phyloP scores from a whole-genome alignment of 2,888 invertebrate genomes.

The Meteorus cinctellus region DNA sequence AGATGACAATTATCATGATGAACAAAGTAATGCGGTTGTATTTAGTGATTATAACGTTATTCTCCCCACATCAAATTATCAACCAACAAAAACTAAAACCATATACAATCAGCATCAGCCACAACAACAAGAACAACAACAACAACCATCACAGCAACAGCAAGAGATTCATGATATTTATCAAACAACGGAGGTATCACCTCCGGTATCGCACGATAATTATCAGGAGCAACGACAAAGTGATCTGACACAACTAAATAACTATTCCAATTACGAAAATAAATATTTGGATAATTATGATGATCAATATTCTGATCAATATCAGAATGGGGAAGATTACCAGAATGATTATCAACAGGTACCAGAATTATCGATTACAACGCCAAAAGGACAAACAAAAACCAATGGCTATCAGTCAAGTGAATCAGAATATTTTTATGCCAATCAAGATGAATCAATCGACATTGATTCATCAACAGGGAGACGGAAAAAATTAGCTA shows the following conservation, averaged over 20 bases:
- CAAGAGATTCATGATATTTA: constrained; percentile 60
- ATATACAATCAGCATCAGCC: constrained; percentile 52
- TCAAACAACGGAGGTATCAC: constrained; percentile 38
- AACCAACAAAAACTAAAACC: constrained; percentile 57
- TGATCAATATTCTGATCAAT: constrained; percentile 57
- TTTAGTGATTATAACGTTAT: constrained; percentile 51
- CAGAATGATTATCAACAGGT: constrained; percentile 64
- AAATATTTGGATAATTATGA: constrained; percentile 60
- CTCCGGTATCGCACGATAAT: constrained; percentile 46
- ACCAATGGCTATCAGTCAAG: constrained; percentile 66
- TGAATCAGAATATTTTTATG: constrained; percentile 65
- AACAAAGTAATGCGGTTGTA: constrained; percentile 29
- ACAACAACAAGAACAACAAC: constrained; percentile 57
- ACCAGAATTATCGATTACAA: constrained; percentile 67
- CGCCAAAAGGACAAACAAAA: constrained; percentile 65
- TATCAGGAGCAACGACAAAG: constrained; percentile 51
- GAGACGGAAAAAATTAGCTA: constrained; percentile 65
- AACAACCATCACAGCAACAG: constrained; percentile 53
- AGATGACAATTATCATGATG: constrained; percentile 59
- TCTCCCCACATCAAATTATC: constrained; percentile 59
- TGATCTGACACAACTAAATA: constrained; percentile 43
- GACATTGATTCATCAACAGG: constrained; percentile 52
- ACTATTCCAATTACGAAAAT: constrained; percentile 53
- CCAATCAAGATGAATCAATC: constrained; percentile 62
- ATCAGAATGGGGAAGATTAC: constrained; percentile 57